Percentiles rank a stretch among this genome's conserved stretches.
Evolutionary conservation across 2,888 invertebrate genomes (phyloP).

Genomic region (Perizoma flavofasciatum): DNA sequence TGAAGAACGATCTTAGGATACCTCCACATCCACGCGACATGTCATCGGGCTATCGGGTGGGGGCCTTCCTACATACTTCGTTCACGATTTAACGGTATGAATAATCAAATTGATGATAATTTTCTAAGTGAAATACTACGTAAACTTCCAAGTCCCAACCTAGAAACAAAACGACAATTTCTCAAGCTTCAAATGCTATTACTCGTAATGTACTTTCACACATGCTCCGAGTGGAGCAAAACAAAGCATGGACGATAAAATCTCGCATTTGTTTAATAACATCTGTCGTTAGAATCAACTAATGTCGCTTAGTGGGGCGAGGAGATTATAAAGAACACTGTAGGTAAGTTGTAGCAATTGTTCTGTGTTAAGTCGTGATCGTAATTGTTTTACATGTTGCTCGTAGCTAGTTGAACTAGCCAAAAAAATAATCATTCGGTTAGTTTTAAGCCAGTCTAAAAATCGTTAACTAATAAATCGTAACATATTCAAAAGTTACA

Average conservation of each 20-base stretch:
- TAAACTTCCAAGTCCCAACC: constrained; percentile 23
- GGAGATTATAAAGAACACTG: constrained; percentile 49
- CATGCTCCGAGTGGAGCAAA: constrained; percentile 60
- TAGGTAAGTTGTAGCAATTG: constrained; percentile 37
- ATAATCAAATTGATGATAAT: too few relatives aligned
- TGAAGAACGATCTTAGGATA: too few relatives aligned
- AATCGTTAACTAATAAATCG: too few relatives aligned
- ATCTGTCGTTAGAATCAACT: constrained; percentile 75
- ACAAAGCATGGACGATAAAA: constrained; percentile 71
- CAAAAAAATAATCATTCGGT: too few relatives aligned
- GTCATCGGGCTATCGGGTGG: too few relatives aligned
- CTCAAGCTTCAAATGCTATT: constrained; percentile 44
- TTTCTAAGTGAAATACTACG: neutral
- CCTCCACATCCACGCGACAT: too few relatives aligned
- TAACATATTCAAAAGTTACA: too few relatives aligned
- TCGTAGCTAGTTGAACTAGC: too few relatives aligned
- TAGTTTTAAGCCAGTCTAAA: too few relatives aligned
- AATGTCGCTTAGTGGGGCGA: constrained; percentile 59
- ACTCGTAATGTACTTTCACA: constrained; percentile 66
- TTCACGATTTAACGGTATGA: too few relatives aligned
- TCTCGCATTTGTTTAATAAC: constrained; percentile 80
- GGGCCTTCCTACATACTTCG: too few relatives aligned
- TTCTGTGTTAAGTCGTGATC: constrained; percentile 33
- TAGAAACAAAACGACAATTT: constrained; percentile 42
- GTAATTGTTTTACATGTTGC: constrained; percentile 45